Evolutionary conservation across 2,888 invertebrate genomes (phyloP).

Genomic region (Volucella inanis): DNA sequence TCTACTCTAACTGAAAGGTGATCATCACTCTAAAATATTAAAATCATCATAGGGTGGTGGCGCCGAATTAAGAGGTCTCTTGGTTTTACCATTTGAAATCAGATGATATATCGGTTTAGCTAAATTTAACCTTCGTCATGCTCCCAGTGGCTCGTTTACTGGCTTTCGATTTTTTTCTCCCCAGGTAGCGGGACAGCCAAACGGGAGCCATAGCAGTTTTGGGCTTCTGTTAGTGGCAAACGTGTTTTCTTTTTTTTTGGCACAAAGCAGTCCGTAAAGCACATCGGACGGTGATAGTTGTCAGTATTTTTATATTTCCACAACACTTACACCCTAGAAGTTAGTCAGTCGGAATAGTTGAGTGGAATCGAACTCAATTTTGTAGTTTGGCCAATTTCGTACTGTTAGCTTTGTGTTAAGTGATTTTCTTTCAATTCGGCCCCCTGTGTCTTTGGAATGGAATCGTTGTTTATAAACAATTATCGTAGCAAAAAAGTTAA

Average conservation of each 20-base stretch:
- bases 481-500: slow-evolving; percentile 34
- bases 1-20: neutral
- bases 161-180: slow-evolving; percentile 41
- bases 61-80: neutral
- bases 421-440: neutral
- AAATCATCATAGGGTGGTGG: neutral
- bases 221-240: slow-evolving; percentile 35
- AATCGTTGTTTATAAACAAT: slow-evolving; percentile 27
- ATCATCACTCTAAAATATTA: neutral
- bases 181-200: slow-evolving; percentile 2
- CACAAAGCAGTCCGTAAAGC: slow-evolving; percentile 12
- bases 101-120: slow-evolving; percentile 11
- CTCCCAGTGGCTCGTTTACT: slow-evolving; percentile 50
- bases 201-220: slow-evolving; percentile 37
- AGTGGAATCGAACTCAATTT: neutral
- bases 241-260: slow-evolving; percentile 33
- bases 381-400: neutral
- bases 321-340: slow-evolving; percentile 33
- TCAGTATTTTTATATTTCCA: slow-evolving; percentile 8
- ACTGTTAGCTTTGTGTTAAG: slow-evolving; percentile 6
- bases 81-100: slow-evolving; percentile 7
- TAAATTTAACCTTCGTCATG: slow-evolving; percentile 44
- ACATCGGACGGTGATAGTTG: neutral
- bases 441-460: slow-evolving; percentile 14
- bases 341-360: slow-evolving; percentile 34